These are phyloP conservation scores for Coremacera marginata DNA, from an alignment of 2,888 invertebrate species.

Conservation along the genomic window DNA sequence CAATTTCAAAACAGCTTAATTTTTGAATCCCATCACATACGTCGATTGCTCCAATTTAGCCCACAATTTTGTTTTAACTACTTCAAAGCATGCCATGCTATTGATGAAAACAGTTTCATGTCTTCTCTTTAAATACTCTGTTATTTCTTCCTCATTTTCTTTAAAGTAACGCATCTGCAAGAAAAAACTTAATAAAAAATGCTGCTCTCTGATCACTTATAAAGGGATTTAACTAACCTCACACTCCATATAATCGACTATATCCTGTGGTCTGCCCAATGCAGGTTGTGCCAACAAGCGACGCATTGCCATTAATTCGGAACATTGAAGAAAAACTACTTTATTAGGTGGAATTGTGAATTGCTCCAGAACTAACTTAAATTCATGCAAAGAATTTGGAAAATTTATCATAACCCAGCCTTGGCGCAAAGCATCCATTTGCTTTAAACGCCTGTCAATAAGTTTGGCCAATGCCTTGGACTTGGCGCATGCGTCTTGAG, in stretches of 20 bases:
- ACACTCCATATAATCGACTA: conserved; percentile 52
- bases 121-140: conserved; percentile 57
- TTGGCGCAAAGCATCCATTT: conserved; percentile 70
- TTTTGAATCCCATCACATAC: conserved; percentile 58
- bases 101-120: conserved; percentile 59
- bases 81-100: conserved; percentile 50
- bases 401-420: conserved; percentile 75
- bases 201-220: not conserved
- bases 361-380: conserved; percentile 70
- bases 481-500: conserved; percentile 51
- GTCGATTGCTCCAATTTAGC: conserved; percentile 54
- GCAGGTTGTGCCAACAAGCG: conserved; percentile 54
- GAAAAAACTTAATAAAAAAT: not conserved
- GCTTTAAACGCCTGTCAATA: conserved; percentile 58
- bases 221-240: conserved; percentile 44
- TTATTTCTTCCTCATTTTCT: conserved; percentile 50
- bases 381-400: conserved; percentile 72
- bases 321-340: conserved; percentile 60
- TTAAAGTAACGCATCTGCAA: conserved; percentile 59
- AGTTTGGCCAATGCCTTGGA: conserved; percentile 55
- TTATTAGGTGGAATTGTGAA: conserved; percentile 73
- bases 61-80: conserved; percentile 55
- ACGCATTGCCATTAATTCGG: conserved; percentile 55
- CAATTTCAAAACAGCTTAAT: conserved; percentile 8
- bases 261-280: conserved; percentile 53